A percentile compares a stretch with the other conserved stretches of the same genome.
phyloP scores from a whole-genome alignment of 2,888 invertebrate species.

The Argyra leucocephala region DNA sequence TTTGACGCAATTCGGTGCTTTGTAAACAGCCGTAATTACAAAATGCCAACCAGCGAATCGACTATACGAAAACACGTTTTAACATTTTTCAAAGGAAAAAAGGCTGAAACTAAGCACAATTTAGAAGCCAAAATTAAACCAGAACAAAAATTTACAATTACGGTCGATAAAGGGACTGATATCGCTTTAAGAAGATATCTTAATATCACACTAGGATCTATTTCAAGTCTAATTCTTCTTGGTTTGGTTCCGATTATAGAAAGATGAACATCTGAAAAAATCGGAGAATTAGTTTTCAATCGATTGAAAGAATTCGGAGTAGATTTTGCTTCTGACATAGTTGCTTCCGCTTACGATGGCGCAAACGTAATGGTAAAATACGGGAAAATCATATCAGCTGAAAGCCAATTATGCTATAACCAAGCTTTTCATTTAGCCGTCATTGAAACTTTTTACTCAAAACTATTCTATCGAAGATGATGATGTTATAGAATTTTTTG shows the following conservation, averaged over 20 bases:
- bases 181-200: constrained; percentile 12
- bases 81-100: neutral
- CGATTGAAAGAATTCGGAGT: constrained; percentile 8
- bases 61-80: neutral
- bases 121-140: neutral
- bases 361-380: constrained; percentile 12
- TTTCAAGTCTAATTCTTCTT: neutral
- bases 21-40: neutral
- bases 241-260: constrained; percentile 12
- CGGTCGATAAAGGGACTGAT: constrained; percentile 13
- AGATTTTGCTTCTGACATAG: constrained; percentile 7
- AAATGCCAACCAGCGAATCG: neutral
- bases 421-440: constrained; percentile 6
- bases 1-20: neutral
- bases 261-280: constrained; percentile 12
- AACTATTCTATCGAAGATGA: neutral
- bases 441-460: neutral
- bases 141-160: neutral
- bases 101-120: neutral
- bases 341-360: constrained; percentile 8
- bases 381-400: constrained; percentile 9
- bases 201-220: constrained; percentile 12
- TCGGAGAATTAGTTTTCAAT: neutral
- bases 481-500: neutral
- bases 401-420: constrained; percentile 11